Evolutionary conservation across 2,888 invertebrate genomes (phyloP).

Genomic region (Epiblema foenella): DNA sequence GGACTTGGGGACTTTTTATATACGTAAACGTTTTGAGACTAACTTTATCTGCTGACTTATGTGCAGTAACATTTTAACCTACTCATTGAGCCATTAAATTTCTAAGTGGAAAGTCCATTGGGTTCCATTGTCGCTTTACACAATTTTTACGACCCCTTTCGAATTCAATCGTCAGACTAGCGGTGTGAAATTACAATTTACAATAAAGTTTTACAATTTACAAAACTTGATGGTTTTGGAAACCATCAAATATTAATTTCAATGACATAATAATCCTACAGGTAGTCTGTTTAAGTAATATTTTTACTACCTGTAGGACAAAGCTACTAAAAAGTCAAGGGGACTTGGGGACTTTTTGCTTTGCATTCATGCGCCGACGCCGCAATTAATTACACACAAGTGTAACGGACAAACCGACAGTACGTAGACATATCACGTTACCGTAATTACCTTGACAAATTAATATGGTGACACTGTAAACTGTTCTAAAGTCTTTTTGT

Average conservation of each 20-base stretch:
- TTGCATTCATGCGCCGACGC: conserved; percentile 16
- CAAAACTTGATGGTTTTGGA: too few relatives aligned
- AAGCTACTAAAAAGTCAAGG: conserved; percentile 6
- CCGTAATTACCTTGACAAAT: conserved; percentile 3
- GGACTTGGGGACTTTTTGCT: conserved; percentile 29
- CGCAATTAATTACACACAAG: conserved; percentile 15
- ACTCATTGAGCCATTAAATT: too few relatives aligned
- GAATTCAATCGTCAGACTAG: too few relatives aligned
- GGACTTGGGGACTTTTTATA: too few relatives aligned
- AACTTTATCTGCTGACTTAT: too few relatives aligned
- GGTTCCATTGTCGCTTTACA: neutral
- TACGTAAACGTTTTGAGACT: too few relatives aligned
- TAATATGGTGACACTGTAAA: conserved; percentile 1
- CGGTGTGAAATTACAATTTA: too few relatives aligned
- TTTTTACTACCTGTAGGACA: too few relatives aligned
- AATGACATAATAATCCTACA: neutral
- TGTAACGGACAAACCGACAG: conserved; percentile 14
- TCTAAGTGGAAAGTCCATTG: neutral
- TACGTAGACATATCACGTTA: conserved; percentile 30
- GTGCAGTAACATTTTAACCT: too few relatives aligned
- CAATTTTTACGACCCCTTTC: too few relatives aligned
- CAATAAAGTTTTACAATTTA: too few relatives aligned
- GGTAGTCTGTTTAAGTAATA: neutral
- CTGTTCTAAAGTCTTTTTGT: neutral
- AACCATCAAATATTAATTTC: conserved; percentile 3